Evolutionary conservation across 2,113 vertebrate genomes (phyloP).

Genomic region (Aspiorhynchus laticeps): DNA sequence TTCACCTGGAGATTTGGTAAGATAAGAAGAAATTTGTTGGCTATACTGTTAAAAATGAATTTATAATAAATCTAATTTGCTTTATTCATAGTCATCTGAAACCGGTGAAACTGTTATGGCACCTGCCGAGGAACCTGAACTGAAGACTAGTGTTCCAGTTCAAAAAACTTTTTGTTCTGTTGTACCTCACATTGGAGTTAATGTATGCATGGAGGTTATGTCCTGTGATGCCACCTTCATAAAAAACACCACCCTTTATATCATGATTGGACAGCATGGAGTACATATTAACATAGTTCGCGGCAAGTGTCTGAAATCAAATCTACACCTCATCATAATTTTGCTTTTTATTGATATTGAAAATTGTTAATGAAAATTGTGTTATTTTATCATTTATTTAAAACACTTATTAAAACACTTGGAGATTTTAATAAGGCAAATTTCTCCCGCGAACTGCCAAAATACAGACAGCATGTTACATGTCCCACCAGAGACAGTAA

Average conservation of each 20-base stretch:
- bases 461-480: no score
- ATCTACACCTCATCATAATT: not conserved
- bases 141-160: conserved; percentile 35
- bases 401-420: no score
- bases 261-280: conserved; percentile 70
- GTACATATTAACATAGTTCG: conserved; percentile 8
- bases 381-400: not conserved
- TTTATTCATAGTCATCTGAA: conserved; percentile 56
- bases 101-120: conserved; percentile 50
- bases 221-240: conserved; percentile 68
- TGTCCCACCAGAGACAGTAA: no score
- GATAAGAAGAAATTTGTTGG: not conserved
- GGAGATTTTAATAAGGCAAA: no score
- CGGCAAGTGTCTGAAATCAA: not conserved
- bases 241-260: conserved; percentile 66
- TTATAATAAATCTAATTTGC: not conserved
- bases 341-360: not conserved
- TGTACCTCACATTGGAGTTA: conserved; percentile 63
- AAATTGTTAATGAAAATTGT: not conserved
- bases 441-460: no score
- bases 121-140: conserved; percentile 25
- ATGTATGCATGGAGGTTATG: conserved; percentile 69
- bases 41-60: not conserved
- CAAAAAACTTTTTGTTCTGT: conserved; percentile 65
- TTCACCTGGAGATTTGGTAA: conserved; percentile 51